Conservation (phyloP, 2,113 vertebrate genomes). For the Triplophysa siluroides region DNA sequence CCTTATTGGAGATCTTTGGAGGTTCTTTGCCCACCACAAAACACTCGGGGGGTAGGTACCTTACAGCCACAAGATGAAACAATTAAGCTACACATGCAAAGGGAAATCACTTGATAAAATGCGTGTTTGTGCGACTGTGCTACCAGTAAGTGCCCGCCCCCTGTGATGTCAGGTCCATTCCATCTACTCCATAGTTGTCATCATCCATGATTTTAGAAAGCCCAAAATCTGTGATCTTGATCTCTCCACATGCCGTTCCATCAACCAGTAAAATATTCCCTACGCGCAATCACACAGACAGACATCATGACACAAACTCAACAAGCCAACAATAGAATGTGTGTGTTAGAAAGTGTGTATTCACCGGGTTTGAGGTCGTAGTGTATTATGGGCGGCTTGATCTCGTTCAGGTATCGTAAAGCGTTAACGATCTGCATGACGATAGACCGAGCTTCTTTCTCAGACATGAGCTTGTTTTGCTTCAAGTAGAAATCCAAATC, state of each 20-base stretch:
- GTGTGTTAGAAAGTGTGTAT: neutral
- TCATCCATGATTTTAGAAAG: slow-evolving; percentile 99
- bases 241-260: slow-evolving; percentile 97
- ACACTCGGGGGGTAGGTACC: slow-evolving; percentile 98
- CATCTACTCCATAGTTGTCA: slow-evolving; percentile 97
- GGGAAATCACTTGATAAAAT: neutral
- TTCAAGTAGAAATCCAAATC: slow-evolving; percentile 99
- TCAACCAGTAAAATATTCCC: slow-evolving; percentile 98
- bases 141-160: slow-evolving; percentile 99
- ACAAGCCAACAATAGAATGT: neutral
- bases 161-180: slow-evolving; percentile 98
- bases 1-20: slow-evolving; percentile 99
- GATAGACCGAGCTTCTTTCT: slow-evolving; percentile 98
- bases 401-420: slow-evolving; percentile 98
- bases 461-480: slow-evolving; percentile 98
- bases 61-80: slow-evolving; percentile 54
- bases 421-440: slow-evolving; percentile 99
- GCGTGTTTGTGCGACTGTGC: slow-evolving; percentile 35
- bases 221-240: slow-evolving; percentile 99
- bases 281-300: slow-evolving; percentile 55
- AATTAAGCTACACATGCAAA: neutral
- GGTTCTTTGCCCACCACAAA: slow-evolving; percentile 99
- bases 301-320: neutral
- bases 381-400: slow-evolving; percentile 99
- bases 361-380: slow-evolving; percentile 98